These are phyloP conservation scores for Lacerta viridis DNA, from an alignment of 2,797 vertebrate genomes.

Conservation along the genomic window DNA sequence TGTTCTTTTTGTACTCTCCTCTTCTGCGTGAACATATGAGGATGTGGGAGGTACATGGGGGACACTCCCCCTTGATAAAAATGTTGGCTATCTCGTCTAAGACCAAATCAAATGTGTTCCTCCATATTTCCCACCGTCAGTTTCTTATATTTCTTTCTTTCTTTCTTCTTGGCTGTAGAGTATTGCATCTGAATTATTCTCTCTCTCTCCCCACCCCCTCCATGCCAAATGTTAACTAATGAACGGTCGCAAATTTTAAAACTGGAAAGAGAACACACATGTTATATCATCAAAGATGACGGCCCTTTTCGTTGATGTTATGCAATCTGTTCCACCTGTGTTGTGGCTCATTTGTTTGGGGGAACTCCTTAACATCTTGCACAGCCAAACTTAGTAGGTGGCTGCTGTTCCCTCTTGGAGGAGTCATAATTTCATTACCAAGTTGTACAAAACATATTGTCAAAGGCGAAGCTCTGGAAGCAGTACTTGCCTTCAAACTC, in stretches of 20 bases:
- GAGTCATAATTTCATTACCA: slow-evolving; percentile 2
- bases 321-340: background rate
- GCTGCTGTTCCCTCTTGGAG: background rate
- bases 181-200: background rate
- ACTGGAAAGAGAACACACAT: background rate
- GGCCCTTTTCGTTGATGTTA: background rate
- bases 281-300: background rate
- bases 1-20: background rate
- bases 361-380: background rate
- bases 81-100: background rate
- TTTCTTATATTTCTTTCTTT: background rate
- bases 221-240: background rate
- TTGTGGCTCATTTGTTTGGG: background rate
- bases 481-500: slow-evolving; percentile 18
- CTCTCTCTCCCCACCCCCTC: too few relatives aligned
- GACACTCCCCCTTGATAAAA: background rate
- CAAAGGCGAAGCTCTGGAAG: slow-evolving; percentile 10
- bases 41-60: background rate
- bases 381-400: background rate
- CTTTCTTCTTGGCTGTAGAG: too few relatives aligned
- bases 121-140: background rate
- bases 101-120: background rate
- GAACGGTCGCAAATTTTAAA: background rate
- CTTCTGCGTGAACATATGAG: slow-evolving; percentile 14
- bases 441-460: background rate